Evolutionary conservation across 2,113 vertebrate genomes (phyloP).

Genomic region (Rhizomys pruinosus): DNA sequence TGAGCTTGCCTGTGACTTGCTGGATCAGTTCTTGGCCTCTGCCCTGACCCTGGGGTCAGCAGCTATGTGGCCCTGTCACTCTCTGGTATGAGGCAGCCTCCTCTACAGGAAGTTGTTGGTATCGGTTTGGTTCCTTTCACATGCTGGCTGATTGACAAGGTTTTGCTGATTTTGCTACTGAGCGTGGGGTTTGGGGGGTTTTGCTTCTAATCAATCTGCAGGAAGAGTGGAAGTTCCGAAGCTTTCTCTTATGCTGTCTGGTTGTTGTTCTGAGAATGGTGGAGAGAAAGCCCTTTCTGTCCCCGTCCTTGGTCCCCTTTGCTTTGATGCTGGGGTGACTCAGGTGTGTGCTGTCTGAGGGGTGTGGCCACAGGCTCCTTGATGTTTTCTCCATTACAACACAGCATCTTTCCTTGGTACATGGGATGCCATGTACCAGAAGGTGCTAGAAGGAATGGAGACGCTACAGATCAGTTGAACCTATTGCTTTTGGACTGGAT

Average conservation of each 20-base stretch:
- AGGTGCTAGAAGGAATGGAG: not conserved
- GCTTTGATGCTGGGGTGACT: not conserved
- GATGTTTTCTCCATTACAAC: not conserved
- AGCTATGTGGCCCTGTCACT: not conserved
- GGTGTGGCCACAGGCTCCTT: no score
- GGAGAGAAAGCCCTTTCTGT: not conserved
- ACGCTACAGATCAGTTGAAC: not conserved
- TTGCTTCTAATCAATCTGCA: not conserved
- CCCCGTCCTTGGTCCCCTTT: not conserved
- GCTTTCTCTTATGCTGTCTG: not conserved
- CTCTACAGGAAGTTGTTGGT: not conserved
- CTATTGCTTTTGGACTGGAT: not conserved
- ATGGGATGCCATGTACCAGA: not conserved
- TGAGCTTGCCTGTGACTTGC: rapidly evolving
- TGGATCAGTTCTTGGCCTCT: rapidly evolving
- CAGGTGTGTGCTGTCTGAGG: not conserved
- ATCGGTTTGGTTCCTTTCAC: not conserved
- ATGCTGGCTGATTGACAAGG: not conserved
- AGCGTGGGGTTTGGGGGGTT: not conserved
- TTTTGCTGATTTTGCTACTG: rapidly evolving
- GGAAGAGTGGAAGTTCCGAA: not conserved
- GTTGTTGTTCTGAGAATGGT: not conserved
- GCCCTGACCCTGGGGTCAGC: not conserved
- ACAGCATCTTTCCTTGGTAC: not conserved
- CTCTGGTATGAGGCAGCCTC: not conserved